A percentile compares a stretch with the other conserved stretches of the same genome.
These are phyloP conservation scores for Microcaecilia unicolor DNA, from an alignment of 2,797 vertebrate genomes.

Conservation along the genomic window DNA sequence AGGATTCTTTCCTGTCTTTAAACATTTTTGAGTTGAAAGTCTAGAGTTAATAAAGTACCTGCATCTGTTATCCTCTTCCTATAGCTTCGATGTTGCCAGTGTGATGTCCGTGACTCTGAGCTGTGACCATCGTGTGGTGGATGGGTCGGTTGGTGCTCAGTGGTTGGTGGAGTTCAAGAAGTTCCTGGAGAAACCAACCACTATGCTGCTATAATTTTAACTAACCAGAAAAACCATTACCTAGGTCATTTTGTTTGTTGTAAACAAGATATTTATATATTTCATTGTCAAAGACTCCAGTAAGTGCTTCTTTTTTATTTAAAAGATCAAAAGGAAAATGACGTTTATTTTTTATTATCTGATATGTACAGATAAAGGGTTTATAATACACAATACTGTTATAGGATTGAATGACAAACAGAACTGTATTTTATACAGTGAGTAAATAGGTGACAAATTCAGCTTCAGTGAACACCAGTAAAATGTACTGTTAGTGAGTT, in stretches of 20 bases:
- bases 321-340: conserved; percentile 15
- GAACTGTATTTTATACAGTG: too few species aligned
- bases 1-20: too few species aligned
- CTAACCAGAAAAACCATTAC: conserved; percentile 12
- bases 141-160: conserved; percentile 91
- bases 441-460: too few species aligned
- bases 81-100: conserved; percentile 83
- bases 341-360: conserved; percentile 46
- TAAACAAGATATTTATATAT: conserved; percentile 52
- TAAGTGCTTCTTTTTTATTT: conserved; percentile 50
- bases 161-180: conserved; percentile 95
- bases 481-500: too few species aligned
- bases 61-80: too few species aligned
- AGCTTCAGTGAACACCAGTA: too few species aligned
- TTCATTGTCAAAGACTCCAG: conserved; percentile 29
- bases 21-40: too few species aligned
- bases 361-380: conserved; percentile 47
- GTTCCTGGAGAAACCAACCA: conserved; percentile 86
- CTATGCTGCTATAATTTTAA: conserved; percentile 80
- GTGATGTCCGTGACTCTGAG: conserved; percentile 94
- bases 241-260: conserved; percentile 38
- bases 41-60: background rate
- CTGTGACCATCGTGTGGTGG: conserved; percentile 93
- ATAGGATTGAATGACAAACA: too few species aligned
- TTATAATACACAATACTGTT: conserved; percentile 48